Evolutionary conservation across 2,113 vertebrate species (phyloP), one percentile per base, ranked within the genome.

Genomic region (Dendrocopos noguchii): DNA sequence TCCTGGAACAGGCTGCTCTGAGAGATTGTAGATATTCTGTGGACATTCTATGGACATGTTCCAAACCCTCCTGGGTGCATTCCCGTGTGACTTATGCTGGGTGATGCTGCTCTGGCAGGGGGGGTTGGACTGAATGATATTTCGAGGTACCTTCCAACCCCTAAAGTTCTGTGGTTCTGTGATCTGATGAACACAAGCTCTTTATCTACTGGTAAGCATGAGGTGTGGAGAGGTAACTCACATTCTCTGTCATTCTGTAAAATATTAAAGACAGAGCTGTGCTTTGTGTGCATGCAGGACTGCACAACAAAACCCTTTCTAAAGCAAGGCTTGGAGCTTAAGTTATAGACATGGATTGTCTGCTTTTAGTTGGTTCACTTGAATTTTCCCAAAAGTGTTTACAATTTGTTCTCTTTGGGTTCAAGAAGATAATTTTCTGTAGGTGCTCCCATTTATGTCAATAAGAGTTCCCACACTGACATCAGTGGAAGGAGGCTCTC

Each of bases 161-260:
- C 50, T 52, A 25, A 52, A 52, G 22, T 52, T 52, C 22, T 25
- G 50, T 25, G 22, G 13, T 52, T 52, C 50, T 52, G 50, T 52
- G 22, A 52, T 25, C 22, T 71, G 42, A 59, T 28, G 56, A 56
- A 18, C 42, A 47, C n/a, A 25, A 27, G 29, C 34, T 76, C 16
- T 80, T 79, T 73, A 13, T 83, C 36, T 81, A 28, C 31, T 56
- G 21, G 9, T 72, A 64, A 61, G 31, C 76, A 53, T 10, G 44
- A 79, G 44, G 7, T 64, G 3, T 13, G 78, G 61, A 52, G 61
- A 84, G 28, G 22, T 44, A 44, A 21, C 19, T 60, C 72, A 25
- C 5, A 0, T 14, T 55, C 0, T 0, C 57, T 83, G 24, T 17
- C 11, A 67, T 25, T 68, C 36, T 80, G 21, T 68, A 6, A 56